A percentile compares a stretch with the other conserved stretches of the same genome.
Conservation (phyloP, 2,797 vertebrate species). For the Helarctos malayanus region DNA sequence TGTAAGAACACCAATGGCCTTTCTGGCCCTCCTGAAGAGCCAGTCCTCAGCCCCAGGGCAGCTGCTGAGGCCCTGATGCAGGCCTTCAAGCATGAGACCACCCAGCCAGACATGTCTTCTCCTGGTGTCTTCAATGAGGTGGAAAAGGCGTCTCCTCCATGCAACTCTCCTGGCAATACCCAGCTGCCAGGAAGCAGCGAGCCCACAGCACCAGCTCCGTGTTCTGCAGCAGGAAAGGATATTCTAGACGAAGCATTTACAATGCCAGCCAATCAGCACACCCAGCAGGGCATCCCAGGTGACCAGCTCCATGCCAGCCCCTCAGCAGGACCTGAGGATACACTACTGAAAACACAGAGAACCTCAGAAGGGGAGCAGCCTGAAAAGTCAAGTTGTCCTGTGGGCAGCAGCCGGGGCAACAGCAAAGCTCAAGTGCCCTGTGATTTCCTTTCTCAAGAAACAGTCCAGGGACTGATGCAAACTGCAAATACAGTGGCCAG, state of each 20-base stretch:
- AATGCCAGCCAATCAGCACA: constrained; percentile 80
- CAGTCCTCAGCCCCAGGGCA: constrained; percentile 76
- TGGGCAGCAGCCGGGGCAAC: fast-evolving
- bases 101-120: constrained; percentile 80
- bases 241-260: not conserved
- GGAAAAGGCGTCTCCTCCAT: constrained; percentile 55
- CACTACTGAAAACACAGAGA: constrained; percentile 69
- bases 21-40: constrained; percentile 40
- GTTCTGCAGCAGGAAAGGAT: not conserved
- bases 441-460: constrained; percentile 72
- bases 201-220: fast-evolving
- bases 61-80: constrained; percentile 74
- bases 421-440: constrained; percentile 38
- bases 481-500: not conserved
- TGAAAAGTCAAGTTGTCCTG: constrained; percentile 70
- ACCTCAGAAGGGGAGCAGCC: constrained; percentile 57
- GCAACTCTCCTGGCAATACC: not conserved
- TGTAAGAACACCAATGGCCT: constrained; percentile 90
- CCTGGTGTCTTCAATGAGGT: constrained; percentile 83
- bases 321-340: constrained; percentile 66
- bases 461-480: constrained; percentile 61
- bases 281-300: constrained; percentile 67
- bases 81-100: constrained; percentile 64
- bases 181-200: not conserved
- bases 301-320: not conserved